Evolutionary conservation across 1,140 invertebrate species (phyloP).

Genomic region (Vanessa atalanta): DNA sequence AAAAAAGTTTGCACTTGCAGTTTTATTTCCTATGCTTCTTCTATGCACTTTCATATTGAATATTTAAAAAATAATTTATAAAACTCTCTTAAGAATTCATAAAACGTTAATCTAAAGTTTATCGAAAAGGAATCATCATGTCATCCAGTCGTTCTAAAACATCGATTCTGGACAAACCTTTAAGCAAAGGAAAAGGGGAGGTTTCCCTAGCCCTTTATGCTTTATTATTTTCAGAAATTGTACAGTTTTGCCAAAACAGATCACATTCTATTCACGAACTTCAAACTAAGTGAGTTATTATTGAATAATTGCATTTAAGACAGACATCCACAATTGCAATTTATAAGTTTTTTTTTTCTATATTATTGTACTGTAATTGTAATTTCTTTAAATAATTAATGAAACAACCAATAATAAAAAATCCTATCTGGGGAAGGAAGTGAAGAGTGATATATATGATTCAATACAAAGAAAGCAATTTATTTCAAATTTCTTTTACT

Average conservation of each 20-base stretch:
- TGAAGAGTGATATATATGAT: too few relatives aligned
- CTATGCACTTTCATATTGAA: background rate
- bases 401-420: too few relatives aligned
- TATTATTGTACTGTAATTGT: background rate
- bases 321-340: background rate
- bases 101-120: background rate
- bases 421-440: too few relatives aligned
- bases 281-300: constrained; percentile 89
- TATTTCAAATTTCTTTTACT: constrained; percentile 30
- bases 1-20: background rate
- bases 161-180: constrained; percentile 94
- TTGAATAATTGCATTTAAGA: too few relatives aligned
- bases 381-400: too few relatives aligned
- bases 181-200: constrained; percentile 95
- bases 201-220: constrained; percentile 96
- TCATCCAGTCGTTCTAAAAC: constrained; percentile 82
- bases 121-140: constrained; percentile 46
- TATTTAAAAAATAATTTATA: background rate
- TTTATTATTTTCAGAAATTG: constrained; percentile 97
- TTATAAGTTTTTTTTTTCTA: background rate
- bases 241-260: constrained; percentile 98
- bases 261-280: constrained; percentile 97
- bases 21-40: background rate
- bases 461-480: background rate
- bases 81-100: background rate